Percentiles rank a stretch among this genome's conserved stretches.
Evolutionary conservation across 2,797 vertebrate species (phyloP).

Genomic region (Falco novaeseelandiae): DNA sequence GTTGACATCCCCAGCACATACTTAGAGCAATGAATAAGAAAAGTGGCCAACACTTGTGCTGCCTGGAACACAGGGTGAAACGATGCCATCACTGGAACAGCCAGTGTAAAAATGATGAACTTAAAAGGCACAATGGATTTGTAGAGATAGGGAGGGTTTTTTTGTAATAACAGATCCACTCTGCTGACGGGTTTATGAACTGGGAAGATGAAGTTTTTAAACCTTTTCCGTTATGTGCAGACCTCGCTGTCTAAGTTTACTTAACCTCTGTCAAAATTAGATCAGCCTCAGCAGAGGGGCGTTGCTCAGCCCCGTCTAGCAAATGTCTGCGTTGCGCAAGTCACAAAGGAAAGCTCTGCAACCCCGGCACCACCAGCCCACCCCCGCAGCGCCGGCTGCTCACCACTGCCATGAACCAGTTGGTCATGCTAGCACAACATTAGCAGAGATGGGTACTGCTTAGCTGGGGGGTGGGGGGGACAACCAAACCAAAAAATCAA

Average conservation of each 20-base stretch:
- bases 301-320: not conserved
- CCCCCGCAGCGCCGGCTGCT: fast-evolving
- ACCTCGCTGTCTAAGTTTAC: not conserved
- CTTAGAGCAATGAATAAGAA: not conserved
- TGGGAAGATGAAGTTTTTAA: slow-evolving; percentile 8
- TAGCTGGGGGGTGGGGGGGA: fast-evolving
- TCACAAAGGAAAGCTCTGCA: not conserved
- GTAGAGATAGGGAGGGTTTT: not conserved
- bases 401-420: not conserved
- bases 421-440: not conserved
- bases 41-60: not conserved
- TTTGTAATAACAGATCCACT: not conserved
- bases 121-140: not conserved
- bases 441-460: fast-evolving
- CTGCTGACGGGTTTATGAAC: not conserved
- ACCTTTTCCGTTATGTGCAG: not conserved
- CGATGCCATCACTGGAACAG: not conserved
- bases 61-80: not conserved
- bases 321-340: not conserved
- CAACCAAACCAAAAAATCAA: not conserved
- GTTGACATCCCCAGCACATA: not conserved
- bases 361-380: fast-evolving
- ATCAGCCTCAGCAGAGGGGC: not conserved
- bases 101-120: slow-evolving; percentile 14
- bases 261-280: not conserved